Base-by-base conservation (phyloP, 1,140 invertebrate species). In the Agrilus planipennis region DNA sequence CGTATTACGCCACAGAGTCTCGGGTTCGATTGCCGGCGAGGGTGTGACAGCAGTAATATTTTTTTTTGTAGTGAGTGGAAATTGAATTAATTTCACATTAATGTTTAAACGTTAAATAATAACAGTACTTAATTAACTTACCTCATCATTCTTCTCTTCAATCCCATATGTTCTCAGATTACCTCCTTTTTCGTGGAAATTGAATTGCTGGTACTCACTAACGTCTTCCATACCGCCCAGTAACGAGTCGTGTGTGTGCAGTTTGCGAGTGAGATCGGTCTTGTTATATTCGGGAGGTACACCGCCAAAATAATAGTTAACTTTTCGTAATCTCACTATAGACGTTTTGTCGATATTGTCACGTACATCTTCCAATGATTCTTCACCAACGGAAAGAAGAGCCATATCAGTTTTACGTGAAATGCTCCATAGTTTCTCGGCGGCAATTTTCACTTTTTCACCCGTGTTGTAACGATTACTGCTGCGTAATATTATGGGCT, bases 161-260 rank as follows among this genome's bases (percentile, higher is more conserved):
- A 34, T 18, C 5, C 32, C n/a, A 34, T 34, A 34, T 17, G 16
- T 34, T 4, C 14, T 34, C n/a, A 34, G 4, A 20, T 34, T 34
- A 20, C 19, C 32, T n/a, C 19, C 32, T n/a, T n/a, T 39, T 39
- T 39, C 38, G 18, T 39, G 28, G 4, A 39, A 27, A 18, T 4
- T 16, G 19, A 67, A 0, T 10, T 58, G 71, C 2, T 80, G 71
- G 46, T 83, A 77, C 0, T 90, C 74, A 31, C 81, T 70, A 2
- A 91, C 68, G 37, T 83, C 79, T 10, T 79, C 77, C 65, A 93
- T 76, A 53, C 87, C 91, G 4, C 89, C 89, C 14, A 87, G 63
- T 57, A 87, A 81, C 1, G 81, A 73, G 40, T 70, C 62, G 20
- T 69, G 68, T 1, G 69, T 55, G 0, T 65, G 63, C 3, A 69